Evolutionary conservation across 2,888 invertebrate genomes (phyloP), one percentile per base, ranked within the genome.

Genomic region (Erynnis tages): DNA sequence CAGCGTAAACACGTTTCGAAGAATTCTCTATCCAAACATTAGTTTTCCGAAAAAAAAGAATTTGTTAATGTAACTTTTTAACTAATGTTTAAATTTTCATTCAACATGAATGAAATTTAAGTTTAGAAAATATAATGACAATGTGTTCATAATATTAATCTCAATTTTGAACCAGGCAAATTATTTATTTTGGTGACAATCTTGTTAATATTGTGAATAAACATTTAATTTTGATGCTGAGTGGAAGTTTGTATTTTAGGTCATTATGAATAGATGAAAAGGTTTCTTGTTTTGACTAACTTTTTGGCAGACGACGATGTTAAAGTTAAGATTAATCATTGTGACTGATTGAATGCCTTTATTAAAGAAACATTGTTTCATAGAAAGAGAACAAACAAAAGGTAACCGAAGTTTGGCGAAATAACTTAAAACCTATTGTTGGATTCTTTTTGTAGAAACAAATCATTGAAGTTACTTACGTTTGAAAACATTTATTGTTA

Each of bases 1-100:
- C 69, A 73, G 76, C 76, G 77, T 82, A 76, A 82, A 44, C 79
- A 73, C 77, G 68, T 65, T 72, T 71, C 59, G 68, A 71, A 73
- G 72, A 78, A 66, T 75, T 79, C 69, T 69, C 67, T 64, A 71
- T 74, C 72, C 61, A 63, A 72, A 75, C 38, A 45, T 53, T 45
- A 37, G 53, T 52, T 45, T 35, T 50, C 16, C 19, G 21, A 29
- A 34, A 35, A 35, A 29, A 35, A 37, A 29, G 52, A 37, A 52
- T 49, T 27, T 41, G 41, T 34, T 10, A 41, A 37, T 23, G 19
- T 17, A 34, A 23, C 23, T n/a, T 35, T 27, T 16, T 41, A 49
- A 25, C 17, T 27, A 30, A 16, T 3, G 32, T n/a, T 11, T 10
- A 34, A 23, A 49, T 41, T 49, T 49, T 16, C 32, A 41, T 32